Conservation (phyloP, 1,140 invertebrate species). For the Cotesia glomerata region DNA sequence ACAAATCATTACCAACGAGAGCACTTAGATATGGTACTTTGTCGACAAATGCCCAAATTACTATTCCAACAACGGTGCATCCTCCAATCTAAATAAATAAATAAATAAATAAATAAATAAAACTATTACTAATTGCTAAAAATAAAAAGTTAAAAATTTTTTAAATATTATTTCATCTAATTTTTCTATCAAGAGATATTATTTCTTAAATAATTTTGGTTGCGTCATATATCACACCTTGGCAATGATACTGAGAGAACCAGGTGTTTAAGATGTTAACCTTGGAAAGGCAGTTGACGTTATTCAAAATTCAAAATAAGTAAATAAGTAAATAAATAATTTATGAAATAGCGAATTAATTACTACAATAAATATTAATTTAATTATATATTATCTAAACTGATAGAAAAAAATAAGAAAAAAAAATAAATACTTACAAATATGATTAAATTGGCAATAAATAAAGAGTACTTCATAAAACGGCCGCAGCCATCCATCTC, state of each 20-base stretch:
- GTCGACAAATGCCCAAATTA: slow-evolving; percentile 82
- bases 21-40: slow-evolving; percentile 80
- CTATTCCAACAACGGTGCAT: slow-evolving; percentile 74
- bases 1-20: slow-evolving; percentile 81
- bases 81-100: slow-evolving; percentile 73
- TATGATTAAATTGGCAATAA: slow-evolving; percentile 83
- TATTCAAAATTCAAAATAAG: too few species aligned
- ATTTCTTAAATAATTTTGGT: too few species aligned
- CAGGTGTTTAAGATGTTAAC: too few species aligned
- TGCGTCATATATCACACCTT: background rate
- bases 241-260: slow-evolving; percentile 16
- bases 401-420: background rate
- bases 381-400: background rate
- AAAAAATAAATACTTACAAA: slow-evolving; percentile 73
- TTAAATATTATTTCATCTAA: background rate
- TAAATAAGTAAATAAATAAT: too few species aligned
- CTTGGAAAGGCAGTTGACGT: too few species aligned
- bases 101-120: slow-evolving; percentile 1
- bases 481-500: slow-evolving; percentile 81
- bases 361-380: too few species aligned
- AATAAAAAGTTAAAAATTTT: background rate
- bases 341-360: background rate
- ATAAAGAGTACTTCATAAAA: slow-evolving; percentile 84
- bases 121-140: background rate
- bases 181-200: background rate